Evolutionary conservation across 2,797 vertebrate species (phyloP), one percentile per base, ranked within the genome.

Genomic region (Rhinella marina): DNA sequence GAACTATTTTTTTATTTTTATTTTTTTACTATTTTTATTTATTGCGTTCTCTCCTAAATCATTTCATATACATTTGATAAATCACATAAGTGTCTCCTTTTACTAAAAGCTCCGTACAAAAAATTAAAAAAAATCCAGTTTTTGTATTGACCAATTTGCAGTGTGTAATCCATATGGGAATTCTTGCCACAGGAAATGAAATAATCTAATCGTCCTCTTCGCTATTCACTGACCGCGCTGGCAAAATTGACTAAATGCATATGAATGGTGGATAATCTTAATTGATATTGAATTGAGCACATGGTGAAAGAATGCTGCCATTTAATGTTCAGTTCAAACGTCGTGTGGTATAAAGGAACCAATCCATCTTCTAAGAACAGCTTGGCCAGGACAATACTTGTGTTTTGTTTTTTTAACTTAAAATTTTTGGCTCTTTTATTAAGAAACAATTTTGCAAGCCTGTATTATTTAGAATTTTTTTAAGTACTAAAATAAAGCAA

Each of bases 151-250:
- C 6, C 72, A 50, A 23, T 75, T 23, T 85, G 25, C 29, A 54
- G 48, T 66, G 66, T 77, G 70, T 78, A 54, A 86, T 86, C 73
- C 84, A 82, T 82, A 82, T 82, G 84, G 84, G 88, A 86, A 86
- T 86, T 82, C 84, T 86, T 73, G 82, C 72, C 88, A 78, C 84
- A 89, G 88, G 84, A 89, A 89, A 89, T 89, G 50, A 86, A 82
- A 86, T 89, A 86, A 86, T 89, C 79, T 82, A 89, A 89, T 88
- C 27, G 70, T 88, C 81, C 64, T 87, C 62, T 81, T 72, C 82
- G 79, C 84, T 19, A 29, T 86, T 84, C 78, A 86, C 84, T 89
- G 80, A 73, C 59, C 84, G 52, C 72, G 25, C 64, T 86, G 83
- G 59, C 48, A 76, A 57, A 70, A 83, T 79, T 78, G 84, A 89